Evolutionary conservation across 64 coral and sea anemone species (phyloP).

Genomic region (Actinia equina): DNA sequence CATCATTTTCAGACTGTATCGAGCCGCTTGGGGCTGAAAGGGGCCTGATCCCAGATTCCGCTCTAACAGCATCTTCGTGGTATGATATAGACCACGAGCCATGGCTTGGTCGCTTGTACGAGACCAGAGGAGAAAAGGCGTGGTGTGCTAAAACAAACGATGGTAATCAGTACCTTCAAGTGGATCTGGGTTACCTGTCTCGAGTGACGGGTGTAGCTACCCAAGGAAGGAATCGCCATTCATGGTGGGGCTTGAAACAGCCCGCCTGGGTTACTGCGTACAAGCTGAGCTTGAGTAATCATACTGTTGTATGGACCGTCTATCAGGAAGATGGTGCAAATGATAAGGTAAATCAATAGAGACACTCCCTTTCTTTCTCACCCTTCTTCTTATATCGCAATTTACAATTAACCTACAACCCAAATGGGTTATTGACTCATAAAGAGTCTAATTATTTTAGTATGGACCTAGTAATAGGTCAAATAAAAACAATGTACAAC

Average conservation of each 20-base stretch:
- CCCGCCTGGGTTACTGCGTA: slow-evolving; percentile 55
- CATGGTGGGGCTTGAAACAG: slow-evolving; percentile 45
- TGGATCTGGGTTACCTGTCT: slow-evolving; percentile 49
- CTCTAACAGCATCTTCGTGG: slow-evolving; percentile 53
- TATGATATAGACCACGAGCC: slow-evolving; percentile 67
- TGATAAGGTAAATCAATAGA: neutral
- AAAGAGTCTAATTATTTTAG: too few species aligned
- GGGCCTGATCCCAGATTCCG: slow-evolving; percentile 22
- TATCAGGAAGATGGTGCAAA: slow-evolving; percentile 6
- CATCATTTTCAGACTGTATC: slow-evolving; percentile 42
- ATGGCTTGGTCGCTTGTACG: slow-evolving; percentile 63
- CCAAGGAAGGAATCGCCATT: slow-evolving; percentile 57
- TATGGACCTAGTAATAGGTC: too few species aligned
- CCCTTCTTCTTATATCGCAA: too few species aligned
- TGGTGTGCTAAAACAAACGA: slow-evolving; percentile 79
- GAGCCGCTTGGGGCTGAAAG: slow-evolving; percentile 51
- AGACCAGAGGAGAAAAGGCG: slow-evolving; percentile 55
- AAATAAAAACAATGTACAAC: too few species aligned
- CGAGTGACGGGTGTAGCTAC: slow-evolving; percentile 64
- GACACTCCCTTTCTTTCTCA: too few species aligned
- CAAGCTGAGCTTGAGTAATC: slow-evolving; percentile 19
- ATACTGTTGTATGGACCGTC: neutral
- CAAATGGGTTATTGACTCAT: too few species aligned
- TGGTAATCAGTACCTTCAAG: slow-evolving; percentile 55
- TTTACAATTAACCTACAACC: too few species aligned